Evolutionary conservation across 2,113 vertebrate genomes (phyloP).

Genomic region (Psephotus haematonotus): DNA sequence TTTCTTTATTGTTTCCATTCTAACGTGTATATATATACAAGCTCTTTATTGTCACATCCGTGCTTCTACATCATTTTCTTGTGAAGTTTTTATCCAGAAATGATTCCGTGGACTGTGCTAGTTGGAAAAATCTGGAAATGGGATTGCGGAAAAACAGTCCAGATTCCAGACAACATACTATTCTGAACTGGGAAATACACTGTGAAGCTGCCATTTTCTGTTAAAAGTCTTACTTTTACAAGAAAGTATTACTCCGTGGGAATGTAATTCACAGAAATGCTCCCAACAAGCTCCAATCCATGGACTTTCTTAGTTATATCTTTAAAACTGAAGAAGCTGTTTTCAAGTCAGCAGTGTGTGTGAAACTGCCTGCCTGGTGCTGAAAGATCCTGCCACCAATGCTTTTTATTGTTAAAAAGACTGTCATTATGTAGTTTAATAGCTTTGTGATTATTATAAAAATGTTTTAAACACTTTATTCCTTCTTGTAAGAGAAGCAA

Average conservation of each 20-base stretch:
- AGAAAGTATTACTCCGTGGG: background rate
- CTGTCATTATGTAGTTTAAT: background rate
- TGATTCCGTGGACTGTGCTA: background rate
- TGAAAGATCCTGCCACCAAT: background rate
- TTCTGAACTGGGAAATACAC: background rate
- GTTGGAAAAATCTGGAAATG: background rate
- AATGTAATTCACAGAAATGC: background rate
- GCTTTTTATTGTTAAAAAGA: background rate
- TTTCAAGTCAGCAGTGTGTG: background rate
- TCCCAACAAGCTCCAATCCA: background rate
- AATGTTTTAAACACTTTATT: background rate
- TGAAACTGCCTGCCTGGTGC: background rate
- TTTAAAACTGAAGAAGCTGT: background rate
- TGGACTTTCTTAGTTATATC: background rate
- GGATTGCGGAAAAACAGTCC: background rate
- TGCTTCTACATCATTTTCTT: background rate
- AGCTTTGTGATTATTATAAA: background rate
- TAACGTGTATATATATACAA: background rate
- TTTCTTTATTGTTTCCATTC: background rate
- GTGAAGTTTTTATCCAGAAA: background rate
- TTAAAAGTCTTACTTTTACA: background rate
- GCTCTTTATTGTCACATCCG: background rate
- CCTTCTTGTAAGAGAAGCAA: background rate
- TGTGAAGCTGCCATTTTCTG: background rate
- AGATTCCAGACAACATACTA: background rate